A percentile compares a stretch with the other conserved stretches of the same genome.
These are phyloP conservation scores for Dipodomys spectabilis DNA, from an alignment of 2,113 vertebrate genomes.

Conservation along the genomic window DNA sequence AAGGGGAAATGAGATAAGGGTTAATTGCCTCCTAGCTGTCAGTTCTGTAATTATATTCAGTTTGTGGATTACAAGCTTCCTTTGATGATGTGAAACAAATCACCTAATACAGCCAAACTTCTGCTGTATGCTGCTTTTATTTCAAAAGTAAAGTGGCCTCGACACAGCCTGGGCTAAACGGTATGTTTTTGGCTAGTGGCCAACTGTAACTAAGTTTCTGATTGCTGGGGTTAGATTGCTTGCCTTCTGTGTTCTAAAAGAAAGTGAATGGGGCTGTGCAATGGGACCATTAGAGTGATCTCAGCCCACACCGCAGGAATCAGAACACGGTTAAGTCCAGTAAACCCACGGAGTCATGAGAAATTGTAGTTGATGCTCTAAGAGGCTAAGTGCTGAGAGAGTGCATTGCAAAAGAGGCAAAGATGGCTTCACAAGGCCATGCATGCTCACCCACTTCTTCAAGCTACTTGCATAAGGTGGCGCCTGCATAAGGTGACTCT, in stretches of 20 bases:
- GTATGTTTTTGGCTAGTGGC: constrained; percentile 49
- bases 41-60: constrained; percentile 84
- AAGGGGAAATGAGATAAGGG: constrained; percentile 48
- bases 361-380: not conserved
- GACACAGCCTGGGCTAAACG: constrained; percentile 28
- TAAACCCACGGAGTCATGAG: not conserved
- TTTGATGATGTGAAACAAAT: constrained; percentile 83
- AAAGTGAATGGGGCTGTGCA: not conserved
- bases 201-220: constrained; percentile 44
- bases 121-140: constrained; percentile 64
- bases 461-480: too few species aligned
- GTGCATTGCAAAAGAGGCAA: too few species aligned
- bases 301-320: not conserved
- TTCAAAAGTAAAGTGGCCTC: constrained; percentile 70
- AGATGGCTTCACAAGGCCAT: too few species aligned
- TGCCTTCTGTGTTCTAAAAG: not conserved
- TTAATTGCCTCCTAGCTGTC: constrained; percentile 85
- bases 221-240: not conserved
- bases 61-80: constrained; percentile 83
- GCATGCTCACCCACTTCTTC: too few species aligned
- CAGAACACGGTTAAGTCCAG: not conserved
- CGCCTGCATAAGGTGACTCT: too few species aligned
- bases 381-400: not conserved
- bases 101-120: constrained; percentile 75
- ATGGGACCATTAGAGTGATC: fast-evolving